A percentile compares a stretch with the other conserved stretches of the same genome.
phyloP scores from a whole-genome alignment of 1,140 invertebrate species.

The Oncopeltus fasciatus region DNA sequence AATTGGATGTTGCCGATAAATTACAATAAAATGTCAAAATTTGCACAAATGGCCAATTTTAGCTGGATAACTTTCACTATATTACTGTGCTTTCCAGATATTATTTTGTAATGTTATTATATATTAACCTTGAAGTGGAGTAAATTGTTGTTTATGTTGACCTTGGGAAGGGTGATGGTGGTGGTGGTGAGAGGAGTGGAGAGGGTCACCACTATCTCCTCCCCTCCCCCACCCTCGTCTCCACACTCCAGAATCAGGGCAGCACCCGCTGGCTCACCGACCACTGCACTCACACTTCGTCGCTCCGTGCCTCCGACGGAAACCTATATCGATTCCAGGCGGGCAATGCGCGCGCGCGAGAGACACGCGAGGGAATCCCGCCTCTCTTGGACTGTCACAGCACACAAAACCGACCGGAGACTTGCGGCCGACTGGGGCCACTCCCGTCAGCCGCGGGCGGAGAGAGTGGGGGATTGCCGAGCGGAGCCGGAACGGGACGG shows the following conservation, averaged over 20 bases:
- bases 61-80: too few relatives aligned
- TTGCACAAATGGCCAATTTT: too few relatives aligned
- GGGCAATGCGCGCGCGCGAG: not conserved
- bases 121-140: constrained; percentile 9
- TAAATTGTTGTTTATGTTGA: constrained; percentile 22
- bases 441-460: not conserved
- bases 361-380: not conserved
- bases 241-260: not conserved
- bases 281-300: too few relatives aligned
- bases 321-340: not conserved
- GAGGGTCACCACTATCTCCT: constrained; percentile 18
- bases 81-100: too few relatives aligned
- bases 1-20: too few relatives aligned
- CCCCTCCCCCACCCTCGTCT: not conserved
- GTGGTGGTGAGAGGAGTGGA: constrained; percentile 23
- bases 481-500: too few relatives aligned
- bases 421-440: not conserved
- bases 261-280: not conserved
- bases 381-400: not conserved
- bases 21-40: too few relatives aligned
- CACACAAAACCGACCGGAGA: too few relatives aligned
- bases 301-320: not conserved
- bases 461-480: too few relatives aligned
- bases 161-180: constrained; percentile 22
- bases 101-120: too few relatives aligned